Conservation (phyloP, 2,797 vertebrate species). For the Molossus molossus region DNA sequence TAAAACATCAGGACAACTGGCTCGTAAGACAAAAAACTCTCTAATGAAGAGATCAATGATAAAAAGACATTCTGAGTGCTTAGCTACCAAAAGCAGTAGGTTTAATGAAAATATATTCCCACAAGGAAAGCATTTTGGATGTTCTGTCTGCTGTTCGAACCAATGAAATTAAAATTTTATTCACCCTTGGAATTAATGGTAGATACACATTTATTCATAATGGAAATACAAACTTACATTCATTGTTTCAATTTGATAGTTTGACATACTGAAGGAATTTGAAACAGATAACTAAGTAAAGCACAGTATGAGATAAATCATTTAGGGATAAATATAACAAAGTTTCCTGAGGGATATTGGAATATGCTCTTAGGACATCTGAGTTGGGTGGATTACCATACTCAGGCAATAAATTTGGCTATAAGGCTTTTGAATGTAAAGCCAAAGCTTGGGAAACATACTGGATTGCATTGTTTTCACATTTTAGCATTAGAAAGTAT, state of each 20-base stretch:
- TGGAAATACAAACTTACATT: not conserved
- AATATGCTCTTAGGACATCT: slow-evolving; percentile 11
- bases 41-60: not conserved
- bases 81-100: not conserved
- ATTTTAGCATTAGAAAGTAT: slow-evolving; percentile 14
- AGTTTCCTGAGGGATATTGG: slow-evolving; percentile 26
- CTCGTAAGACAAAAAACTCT: not conserved
- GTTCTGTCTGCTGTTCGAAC: not conserved
- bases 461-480: not conserved
- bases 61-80: slow-evolving; percentile 10
- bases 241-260: not conserved
- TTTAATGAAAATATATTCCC: slow-evolving; percentile 9
- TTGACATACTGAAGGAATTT: not conserved
- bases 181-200: not conserved
- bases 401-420: slow-evolving; percentile 8
- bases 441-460: not conserved
- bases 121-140: not conserved
- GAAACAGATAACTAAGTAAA: slow-evolving; percentile 18
- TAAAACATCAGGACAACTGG: slow-evolving; percentile 26
- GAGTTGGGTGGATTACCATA: slow-evolving; percentile 18
- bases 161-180: not conserved
- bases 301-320: not conserved
- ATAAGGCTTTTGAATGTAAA: not conserved
- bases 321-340: slow-evolving; percentile 36
- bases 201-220: not conserved